Conservation (phyloP, 37 sponge, comb jelly and placozoan genomes). For the Oopsacas minuta region DNA sequence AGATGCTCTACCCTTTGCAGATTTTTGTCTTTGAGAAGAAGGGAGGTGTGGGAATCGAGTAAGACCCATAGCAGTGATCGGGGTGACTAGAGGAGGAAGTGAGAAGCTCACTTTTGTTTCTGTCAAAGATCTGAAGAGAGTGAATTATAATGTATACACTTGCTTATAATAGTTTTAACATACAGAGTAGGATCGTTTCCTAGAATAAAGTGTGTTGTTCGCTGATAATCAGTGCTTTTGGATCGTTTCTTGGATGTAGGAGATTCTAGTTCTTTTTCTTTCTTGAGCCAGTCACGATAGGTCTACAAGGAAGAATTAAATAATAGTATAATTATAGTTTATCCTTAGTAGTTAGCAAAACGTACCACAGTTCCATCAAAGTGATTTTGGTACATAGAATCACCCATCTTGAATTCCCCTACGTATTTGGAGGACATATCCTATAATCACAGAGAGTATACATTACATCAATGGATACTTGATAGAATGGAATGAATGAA, state of each 20-base stretch:
- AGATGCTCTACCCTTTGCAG: not conserved
- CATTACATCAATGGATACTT: no score
- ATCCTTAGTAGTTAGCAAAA: not conserved
- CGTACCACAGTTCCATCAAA: not conserved
- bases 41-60: not conserved
- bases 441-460: not conserved
- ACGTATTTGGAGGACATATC: constrained; percentile 8
- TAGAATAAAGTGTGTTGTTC: not conserved
- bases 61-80: constrained; percentile 6
- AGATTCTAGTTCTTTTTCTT: not conserved
- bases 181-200: not conserved
- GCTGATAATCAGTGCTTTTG: constrained; percentile 6
- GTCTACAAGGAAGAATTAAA: not conserved
- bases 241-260: not conserved
- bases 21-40: not conserved
- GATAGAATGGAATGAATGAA: no score
- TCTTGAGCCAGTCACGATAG: not conserved
- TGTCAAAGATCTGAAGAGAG: not conserved
- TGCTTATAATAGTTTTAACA: not conserved
- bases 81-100: not conserved
- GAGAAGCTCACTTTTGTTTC: constrained; percentile 8
- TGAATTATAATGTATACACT: not conserved
- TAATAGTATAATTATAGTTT: not conserved
- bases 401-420: not conserved
- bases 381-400: not conserved